Evolutionary conservation across 1,140 invertebrate genomes (phyloP).

Genomic region (Conus ventricosus): DNA sequence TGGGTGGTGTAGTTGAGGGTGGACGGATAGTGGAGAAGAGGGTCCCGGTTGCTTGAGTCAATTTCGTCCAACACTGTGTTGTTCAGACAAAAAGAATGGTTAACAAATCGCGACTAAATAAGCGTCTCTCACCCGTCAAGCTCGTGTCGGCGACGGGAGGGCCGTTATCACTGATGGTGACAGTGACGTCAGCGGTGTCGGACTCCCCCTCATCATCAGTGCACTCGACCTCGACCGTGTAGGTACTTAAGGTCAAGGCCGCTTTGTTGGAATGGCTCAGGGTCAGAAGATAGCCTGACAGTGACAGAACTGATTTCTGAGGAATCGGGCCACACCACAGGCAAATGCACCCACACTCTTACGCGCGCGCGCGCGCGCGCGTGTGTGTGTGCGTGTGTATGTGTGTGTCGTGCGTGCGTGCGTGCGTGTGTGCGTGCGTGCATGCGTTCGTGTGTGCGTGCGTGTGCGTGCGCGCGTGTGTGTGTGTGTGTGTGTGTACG

Average conservation of each 20-base stretch:
- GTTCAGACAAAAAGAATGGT: no score
- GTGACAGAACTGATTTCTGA: background rate
- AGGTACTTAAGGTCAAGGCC: background rate
- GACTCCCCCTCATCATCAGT: background rate
- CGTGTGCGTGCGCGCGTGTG: background rate
- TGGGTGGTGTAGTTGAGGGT: no score
- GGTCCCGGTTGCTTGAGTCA: no score
- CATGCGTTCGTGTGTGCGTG: background rate
- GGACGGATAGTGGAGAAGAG: no score
- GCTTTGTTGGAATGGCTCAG: background rate
- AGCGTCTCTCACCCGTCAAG: background rate
- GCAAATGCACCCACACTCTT: background rate
- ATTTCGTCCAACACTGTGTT: no score
- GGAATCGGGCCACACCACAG: background rate
- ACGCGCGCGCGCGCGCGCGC: no score
- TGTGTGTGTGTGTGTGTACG: background rate
- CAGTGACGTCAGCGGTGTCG: background rate
- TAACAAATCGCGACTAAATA: background rate
- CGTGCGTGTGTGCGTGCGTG: no score
- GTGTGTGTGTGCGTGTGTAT: background rate
- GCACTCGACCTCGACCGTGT: constrained; percentile 3
- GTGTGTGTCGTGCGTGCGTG: background rate
- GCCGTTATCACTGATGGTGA: constrained; percentile 12
- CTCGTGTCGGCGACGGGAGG: background rate
- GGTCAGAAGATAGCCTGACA: background rate